Conservation (phyloP, 2,113 vertebrate genomes). For the Plotosus lineatus region DNA sequence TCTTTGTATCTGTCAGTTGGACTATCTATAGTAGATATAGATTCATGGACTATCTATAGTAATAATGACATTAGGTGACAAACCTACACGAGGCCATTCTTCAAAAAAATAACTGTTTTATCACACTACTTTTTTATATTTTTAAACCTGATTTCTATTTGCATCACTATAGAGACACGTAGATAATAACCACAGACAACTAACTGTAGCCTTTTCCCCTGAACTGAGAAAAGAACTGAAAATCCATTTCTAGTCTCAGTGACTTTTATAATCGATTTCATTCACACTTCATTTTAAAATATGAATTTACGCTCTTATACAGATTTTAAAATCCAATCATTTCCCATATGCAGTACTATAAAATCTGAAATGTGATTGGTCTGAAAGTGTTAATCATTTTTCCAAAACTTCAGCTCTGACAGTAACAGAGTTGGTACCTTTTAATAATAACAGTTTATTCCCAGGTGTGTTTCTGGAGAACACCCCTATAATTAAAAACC, state of each 20-base stretch:
- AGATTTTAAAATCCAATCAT: background rate
- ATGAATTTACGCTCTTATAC: background rate
- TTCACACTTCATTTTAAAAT: background rate
- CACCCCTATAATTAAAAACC: background rate
- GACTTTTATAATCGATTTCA: background rate
- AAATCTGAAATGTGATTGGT: background rate
- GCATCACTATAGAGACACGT: background rate
- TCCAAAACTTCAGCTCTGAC: background rate
- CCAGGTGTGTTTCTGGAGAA: background rate
- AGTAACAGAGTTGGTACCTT: background rate
- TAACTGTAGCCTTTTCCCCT: background rate
- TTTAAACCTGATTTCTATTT: background rate
- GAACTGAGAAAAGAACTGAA: conserved; percentile 6
- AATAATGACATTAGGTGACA: background rate
- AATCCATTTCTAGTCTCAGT: background rate
- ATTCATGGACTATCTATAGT: background rate
- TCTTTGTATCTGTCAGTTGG: background rate
- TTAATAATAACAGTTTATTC: background rate
- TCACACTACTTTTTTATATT: too few species aligned
- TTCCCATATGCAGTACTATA: background rate
- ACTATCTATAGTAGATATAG: background rate
- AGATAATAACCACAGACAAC: background rate
- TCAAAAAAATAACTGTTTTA: too few species aligned
- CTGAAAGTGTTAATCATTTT: background rate
- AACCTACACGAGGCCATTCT: background rate